Conservation (phyloP, 1,140 invertebrate genomes). For the Anagrus nilaparvatae region DNA sequence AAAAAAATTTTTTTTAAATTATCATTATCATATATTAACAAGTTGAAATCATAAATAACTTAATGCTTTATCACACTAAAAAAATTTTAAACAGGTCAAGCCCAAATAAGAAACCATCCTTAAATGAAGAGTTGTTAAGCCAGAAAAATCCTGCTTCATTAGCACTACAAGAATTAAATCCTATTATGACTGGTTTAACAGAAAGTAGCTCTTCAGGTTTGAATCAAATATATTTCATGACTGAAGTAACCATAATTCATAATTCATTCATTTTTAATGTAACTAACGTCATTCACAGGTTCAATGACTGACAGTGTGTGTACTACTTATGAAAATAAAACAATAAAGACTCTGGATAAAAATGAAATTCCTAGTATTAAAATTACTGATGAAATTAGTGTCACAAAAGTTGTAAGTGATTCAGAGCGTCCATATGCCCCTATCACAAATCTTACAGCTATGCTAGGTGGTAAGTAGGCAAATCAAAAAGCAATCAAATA, state of each 20-base stretch:
- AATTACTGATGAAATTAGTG: slow-evolving; percentile 14
- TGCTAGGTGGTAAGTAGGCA: slow-evolving; percentile 29
- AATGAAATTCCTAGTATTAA: slow-evolving; percentile 22
- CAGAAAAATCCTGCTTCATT: slow-evolving; percentile 34
- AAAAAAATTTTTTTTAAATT: not conserved
- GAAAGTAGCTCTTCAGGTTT: slow-evolving; percentile 53
- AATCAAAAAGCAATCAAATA: too few relatives aligned
- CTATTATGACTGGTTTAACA: slow-evolving; percentile 40
- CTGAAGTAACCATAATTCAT: not conserved
- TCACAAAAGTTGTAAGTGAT: not conserved
- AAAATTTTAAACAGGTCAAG: slow-evolving; percentile 27
- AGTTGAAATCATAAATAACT: too few relatives aligned
- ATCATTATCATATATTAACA: not conserved
- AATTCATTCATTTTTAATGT: slow-evolving; percentile 1
- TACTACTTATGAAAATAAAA: slow-evolving; percentile 47
- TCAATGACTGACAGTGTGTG: slow-evolving; percentile 53
- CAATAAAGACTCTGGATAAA: slow-evolving; percentile 19
- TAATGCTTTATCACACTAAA: not conserved
- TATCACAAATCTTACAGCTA: slow-evolving; percentile 31
- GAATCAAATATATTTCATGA: slow-evolving; percentile 16
- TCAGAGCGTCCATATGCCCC: slow-evolving; percentile 22
- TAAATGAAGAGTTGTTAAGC: slow-evolving; percentile 31
- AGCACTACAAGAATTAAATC: slow-evolving; percentile 34
- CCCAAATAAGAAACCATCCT: slow-evolving; percentile 38
- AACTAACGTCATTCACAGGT: slow-evolving; percentile 28